Conservation (phyloP, 2,888 invertebrate species). For the Herminia tarsipennalis region DNA sequence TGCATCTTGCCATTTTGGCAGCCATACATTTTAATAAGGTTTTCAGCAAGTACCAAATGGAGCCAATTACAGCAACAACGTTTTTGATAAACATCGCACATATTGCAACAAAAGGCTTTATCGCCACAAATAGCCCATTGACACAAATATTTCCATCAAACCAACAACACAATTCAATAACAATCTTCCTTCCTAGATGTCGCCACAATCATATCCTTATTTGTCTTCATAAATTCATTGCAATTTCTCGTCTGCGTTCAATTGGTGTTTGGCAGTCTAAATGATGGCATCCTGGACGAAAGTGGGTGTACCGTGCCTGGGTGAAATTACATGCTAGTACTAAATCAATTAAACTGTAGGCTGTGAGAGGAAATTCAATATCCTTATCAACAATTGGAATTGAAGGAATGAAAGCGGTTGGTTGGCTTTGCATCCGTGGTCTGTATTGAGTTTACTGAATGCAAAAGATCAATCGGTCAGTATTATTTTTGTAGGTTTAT, state of each 20-base stretch:
- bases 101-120: no score
- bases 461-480: no score
- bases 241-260: slow-evolving; percentile 49
- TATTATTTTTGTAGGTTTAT: no score
- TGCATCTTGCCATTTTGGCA: no score
- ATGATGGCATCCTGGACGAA: slow-evolving; percentile 55
- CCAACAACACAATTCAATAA: neutral
- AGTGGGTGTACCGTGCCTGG: slow-evolving; percentile 50
- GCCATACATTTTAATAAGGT: no score
- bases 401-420: neutral
- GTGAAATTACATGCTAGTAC: slow-evolving; percentile 42
- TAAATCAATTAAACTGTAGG: slow-evolving; percentile 46
- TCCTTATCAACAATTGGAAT: slow-evolving; percentile 27
- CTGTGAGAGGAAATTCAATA: slow-evolving; percentile 46
- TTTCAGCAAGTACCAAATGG: no score
- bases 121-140: no score
- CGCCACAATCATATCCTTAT: slow-evolving; percentile 28
- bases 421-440: neutral
- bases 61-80: no score
- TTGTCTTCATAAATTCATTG: slow-evolving; percentile 32
- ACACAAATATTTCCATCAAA: neutral
- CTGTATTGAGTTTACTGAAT: neutral
- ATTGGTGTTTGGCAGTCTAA: slow-evolving; percentile 53
- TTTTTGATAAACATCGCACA: no score
- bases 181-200: neutral